Base-by-base conservation (phyloP, 1,140 invertebrate species). In the Drosophila bocki region DNA sequence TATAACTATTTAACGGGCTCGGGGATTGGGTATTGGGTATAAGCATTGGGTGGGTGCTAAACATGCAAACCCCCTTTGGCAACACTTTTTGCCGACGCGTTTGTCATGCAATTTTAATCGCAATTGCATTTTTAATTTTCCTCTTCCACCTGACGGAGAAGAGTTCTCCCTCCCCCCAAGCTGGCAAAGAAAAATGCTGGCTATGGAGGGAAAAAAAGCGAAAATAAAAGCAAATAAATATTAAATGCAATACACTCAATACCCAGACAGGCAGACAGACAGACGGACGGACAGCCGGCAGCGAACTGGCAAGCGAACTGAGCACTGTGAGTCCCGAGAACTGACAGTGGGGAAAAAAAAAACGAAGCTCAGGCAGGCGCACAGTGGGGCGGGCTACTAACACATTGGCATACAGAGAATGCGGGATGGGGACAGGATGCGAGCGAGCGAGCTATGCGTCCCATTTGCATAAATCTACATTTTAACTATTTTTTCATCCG, bases 41-140 rank as follows among this genome's bases (percentile, higher is more conserved):
- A 19, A 15, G 7, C 13, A 47, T 44, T 45, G 61, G 51, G 53
- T 42, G 61, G 51, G 60, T 42, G 69, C 82, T 85, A 85, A 84
- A 78, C 82, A 86, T 86, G 67, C 68, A 84, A 86, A 32, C 74
- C 72, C 60, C 74, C 74, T 62, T 57, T 76, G 72, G 60, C 74
- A 75, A 77, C 69, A 72, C 74, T 84, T 88, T 87, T 81, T 87
- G 68, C 72, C 72, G 76, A 75, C 82, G 84, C 85, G 85, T 87
- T 84, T 90, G 85, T 87, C 84, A 90, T 90, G 84, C 84, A 90
- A 84, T 88, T 88, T 88, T 90, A 90, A 88, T 90, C 81, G 84
- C 81, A 88, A 88, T 88, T 84, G 85, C 84, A 88, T 88, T 88
- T 88, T 88, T 88, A 88, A 88, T 88, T 88, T 88, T 88, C 84